These are phyloP conservation scores for Nerophis ophidion DNA, from an alignment of 2,113 vertebrate genomes.

Conservation along the genomic window DNA sequence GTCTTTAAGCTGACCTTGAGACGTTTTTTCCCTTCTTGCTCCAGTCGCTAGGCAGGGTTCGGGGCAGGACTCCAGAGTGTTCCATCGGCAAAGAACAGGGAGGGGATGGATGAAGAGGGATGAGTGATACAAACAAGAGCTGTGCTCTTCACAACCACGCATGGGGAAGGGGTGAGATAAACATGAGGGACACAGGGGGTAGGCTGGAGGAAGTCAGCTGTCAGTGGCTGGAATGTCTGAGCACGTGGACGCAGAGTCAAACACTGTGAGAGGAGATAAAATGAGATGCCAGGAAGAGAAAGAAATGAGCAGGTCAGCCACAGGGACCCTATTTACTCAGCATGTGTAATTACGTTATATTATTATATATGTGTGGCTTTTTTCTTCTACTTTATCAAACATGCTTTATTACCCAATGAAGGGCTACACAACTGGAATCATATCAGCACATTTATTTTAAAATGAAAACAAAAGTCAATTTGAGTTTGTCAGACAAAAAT, in stretches of 20 bases:
- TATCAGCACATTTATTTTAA: no score
- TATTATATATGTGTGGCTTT: no score
- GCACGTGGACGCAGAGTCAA: slow-evolving; percentile 46
- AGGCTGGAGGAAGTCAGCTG: slow-evolving; percentile 75
- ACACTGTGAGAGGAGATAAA: slow-evolving; percentile 17
- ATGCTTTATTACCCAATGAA: no score
- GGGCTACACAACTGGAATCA: no score
- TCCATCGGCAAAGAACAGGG: slow-evolving; percentile 35
- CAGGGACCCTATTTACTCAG: slow-evolving; percentile 11
- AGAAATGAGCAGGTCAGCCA: slow-evolving; percentile 14
- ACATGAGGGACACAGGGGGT: slow-evolving; percentile 56
- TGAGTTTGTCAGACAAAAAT: no score
- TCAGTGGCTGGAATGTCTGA: slow-evolving; percentile 63
- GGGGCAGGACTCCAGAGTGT: slow-evolving; percentile 47
- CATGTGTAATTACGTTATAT: slow-evolving; percentile 20
- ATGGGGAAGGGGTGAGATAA: slow-evolving; percentile 55
- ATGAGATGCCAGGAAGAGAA: slow-evolving; percentile 18
- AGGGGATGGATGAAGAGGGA: slow-evolving; percentile 40
- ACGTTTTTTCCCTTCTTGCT: slow-evolving; percentile 30
- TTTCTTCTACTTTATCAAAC: no score
- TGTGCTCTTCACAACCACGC: slow-evolving; percentile 39
- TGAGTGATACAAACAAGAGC: slow-evolving; percentile 54
- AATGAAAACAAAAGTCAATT: no score
- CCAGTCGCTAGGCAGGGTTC: slow-evolving; percentile 54
- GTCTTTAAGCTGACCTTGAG: slow-evolving; percentile 51